These are phyloP conservation scores for Coenobita brevimanus DNA, from an alignment of 1,140 invertebrate species.

Conservation along the genomic window DNA sequence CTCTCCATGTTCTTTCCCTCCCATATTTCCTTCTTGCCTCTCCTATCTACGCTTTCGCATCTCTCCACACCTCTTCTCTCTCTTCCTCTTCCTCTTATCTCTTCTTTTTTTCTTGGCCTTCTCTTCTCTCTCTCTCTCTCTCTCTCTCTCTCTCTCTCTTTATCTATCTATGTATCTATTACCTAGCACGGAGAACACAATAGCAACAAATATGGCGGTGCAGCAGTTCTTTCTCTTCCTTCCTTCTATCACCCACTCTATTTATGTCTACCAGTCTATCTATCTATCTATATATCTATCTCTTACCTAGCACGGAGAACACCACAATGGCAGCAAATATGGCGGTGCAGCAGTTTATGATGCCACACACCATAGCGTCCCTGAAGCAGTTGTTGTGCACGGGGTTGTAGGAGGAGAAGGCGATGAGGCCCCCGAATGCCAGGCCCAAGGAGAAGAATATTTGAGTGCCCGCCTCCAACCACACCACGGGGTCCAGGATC, in stretches of 20 bases:
- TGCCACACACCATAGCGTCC: constrained; percentile 94
- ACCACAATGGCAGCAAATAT: constrained; percentile 99
- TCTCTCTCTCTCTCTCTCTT: not conserved
- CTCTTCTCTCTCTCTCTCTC: not conserved
- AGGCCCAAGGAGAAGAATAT: constrained; percentile 97
- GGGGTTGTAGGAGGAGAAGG: constrained; percentile 96
- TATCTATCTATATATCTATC: not conserved
- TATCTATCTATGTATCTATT: too few relatives aligned
- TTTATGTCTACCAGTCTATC: not conserved
- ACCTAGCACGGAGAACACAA: too few relatives aligned
- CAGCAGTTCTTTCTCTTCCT: too few relatives aligned
- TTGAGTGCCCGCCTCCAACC: constrained; percentile 97
- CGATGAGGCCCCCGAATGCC: constrained; percentile 95
- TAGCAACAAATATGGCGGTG: too few relatives aligned
- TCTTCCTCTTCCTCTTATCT: not conserved
- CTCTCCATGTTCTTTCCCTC: not conserved
- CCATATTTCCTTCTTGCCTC: too few relatives aligned
- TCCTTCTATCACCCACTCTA: not conserved
- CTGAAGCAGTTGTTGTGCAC: constrained; percentile 96
- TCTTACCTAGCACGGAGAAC: constrained; percentile 93
- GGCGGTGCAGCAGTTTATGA: constrained; percentile 96
- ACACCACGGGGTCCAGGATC: constrained; percentile 88
- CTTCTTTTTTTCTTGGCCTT: not conserved
- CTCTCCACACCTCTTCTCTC: not conserved
- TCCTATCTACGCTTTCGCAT: too few relatives aligned